Evolutionary conservation across 2,888 invertebrate species (phyloP), one percentile per base, ranked within the genome.

Genomic region (Piscicola geometra): DNA sequence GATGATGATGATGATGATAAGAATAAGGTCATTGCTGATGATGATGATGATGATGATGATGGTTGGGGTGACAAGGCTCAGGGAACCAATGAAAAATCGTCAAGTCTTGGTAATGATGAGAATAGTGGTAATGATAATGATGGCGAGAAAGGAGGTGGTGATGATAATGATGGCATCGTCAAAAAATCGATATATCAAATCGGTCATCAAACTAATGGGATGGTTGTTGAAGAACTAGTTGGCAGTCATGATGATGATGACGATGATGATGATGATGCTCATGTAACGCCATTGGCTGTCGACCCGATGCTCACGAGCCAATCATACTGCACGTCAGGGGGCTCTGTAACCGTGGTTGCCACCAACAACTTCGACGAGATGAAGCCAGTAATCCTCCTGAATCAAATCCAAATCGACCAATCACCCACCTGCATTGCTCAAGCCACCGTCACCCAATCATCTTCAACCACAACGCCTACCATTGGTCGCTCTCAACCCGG

Each of bases 241-340:
- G 21, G 21, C 12, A 47, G 21, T 15, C 50, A 47, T 15, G 21
- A 21, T 9, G 12, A 9, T 47, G 9, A 21, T 30, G 52, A 52
- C 30, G 52, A 71, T 5, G 30, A 32, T 18, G 52, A 47, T 25
- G 21, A 5, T 41, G 41, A 5, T 15, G 15, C 15, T 41, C 5
- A 5, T 41, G 41, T 9, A 9, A 9, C 41, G 9, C 15, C 41
- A 41, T 41, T 41, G 41, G 41, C 41, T 41, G 15, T 15, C 5
- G 41, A 41, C 41, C 41, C 50, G 30, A 52, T 68, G 32, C 5
- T 30, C n/a, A 18, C 64, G 1, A 52, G 41, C 36, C 73, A 73
- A n/a, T 33, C 52, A 52, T 73, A 64, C 33, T 50, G 73, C 32
- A 73, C 73, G 0, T 73, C 73, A 15, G 73, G 73, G 21, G 73